Evolutionary conservation across 1,140 invertebrate species (phyloP), one percentile per base, ranked within the genome.

Genomic region (Dolichoris vasculosae): DNA sequence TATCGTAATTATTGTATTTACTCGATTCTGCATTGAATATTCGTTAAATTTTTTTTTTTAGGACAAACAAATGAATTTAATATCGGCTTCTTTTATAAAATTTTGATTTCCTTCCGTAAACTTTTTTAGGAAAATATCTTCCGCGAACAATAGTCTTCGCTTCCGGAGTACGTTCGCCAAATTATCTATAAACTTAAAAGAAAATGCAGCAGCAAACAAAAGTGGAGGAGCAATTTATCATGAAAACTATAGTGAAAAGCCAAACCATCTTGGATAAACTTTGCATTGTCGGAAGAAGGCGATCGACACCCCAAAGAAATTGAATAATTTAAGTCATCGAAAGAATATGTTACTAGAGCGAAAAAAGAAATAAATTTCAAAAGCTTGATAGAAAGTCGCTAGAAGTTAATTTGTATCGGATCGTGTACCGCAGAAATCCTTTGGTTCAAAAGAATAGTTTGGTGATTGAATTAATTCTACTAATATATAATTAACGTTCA

Each of bases 111-210:
- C 23, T 26, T 59, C 55, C 7, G 20, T 2, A 59, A 26, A 59
- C 2, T 26, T 26, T 23, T 59, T 59, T 26, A 59, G 9, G 55
- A 13, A 26, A 59, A 59, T 59, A 59, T 26, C 55, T 26, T 59
- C 26, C 1, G 20, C 23, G 26, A 59, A 59, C 13, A 59, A 59
- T 59, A 9, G 55, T 59, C 55, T 59, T 26, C 55, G 26, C 55
- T 59, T 59, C 13, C 9, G 26, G 20, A 69, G 30, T 35, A 38
- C 30, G 17, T 69, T 20, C 35, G 64, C 30, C 64, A 69, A 69
- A 69, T 69, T 69, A 38, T 69, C 64, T 38, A 69, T 69, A 35
- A 69, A 69, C 64, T 69, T 69, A 69, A 69, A 69, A 69, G 35
- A 38, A 69, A 38, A 69, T 69, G 32, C 64, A 69, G 11, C 64